Base-by-base conservation (phyloP, 2,797 vertebrate species). In the Pipistrellus kuhlii region DNA sequence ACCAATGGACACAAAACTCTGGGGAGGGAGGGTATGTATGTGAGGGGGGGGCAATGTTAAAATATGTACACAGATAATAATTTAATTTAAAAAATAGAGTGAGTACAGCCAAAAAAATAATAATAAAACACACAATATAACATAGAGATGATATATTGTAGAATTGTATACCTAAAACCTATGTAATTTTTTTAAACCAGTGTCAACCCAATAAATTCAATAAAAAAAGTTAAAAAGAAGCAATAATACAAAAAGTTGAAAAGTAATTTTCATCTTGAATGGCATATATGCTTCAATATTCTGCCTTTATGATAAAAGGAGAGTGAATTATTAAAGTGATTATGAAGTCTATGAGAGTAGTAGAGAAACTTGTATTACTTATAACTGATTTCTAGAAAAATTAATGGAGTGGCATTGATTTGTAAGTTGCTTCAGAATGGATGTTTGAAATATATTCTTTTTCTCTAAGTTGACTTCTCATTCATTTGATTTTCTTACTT, bases 401-500 rank as follows among this genome's bases (percentile, higher is more conserved):
- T 66, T 82, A 85, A n/a, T 66, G 44, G 13, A 77, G 12, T 73
- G 13, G 27, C 48, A 62, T 23, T 88, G 48, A 78, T 10, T 46
- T 83, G 12, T 53, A 66, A 10, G 32, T 73, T 73, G 8, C 46
- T 84, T 75, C 35, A 68, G 44, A 92, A 75, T 85, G 17, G 55
- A 69, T 88, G 23, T 35, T 88, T 83, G 59, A 82, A 91, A 73
- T 89, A 51, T 46, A 62, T 41, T 75, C 11, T 88, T 84, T 92
- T 92, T 84, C 44, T 91, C 38, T 93, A 35, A 44, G 64, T 59
- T 84, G 62, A 46, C 30, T 18, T 83, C n/a, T 92, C 30, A 85
- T 95, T 69, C 59, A 68, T 85, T 90, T 89, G 6, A 38, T 82
- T 89, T 89, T 30, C 48, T 89, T 87, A 57, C 69, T 76, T 94